Evolutionary conservation across 2,797 vertebrate genomes (phyloP).

Genomic region (Periparus ater): DNA sequence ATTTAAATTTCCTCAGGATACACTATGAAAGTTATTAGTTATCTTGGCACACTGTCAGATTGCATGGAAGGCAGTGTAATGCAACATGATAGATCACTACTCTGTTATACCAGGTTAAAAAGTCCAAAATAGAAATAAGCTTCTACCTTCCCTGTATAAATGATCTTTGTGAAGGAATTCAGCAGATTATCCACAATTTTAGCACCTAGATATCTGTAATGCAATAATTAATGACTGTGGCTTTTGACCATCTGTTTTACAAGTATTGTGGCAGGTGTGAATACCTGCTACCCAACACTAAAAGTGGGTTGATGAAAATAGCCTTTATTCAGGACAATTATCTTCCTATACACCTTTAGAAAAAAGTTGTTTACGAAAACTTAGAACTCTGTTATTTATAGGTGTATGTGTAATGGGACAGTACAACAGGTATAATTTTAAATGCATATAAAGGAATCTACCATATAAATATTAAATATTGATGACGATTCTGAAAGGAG

Average conservation of each 20-base stretch:
- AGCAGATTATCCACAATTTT: slow-evolving; percentile 52
- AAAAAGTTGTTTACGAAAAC: not conserved
- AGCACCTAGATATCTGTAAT: slow-evolving; percentile 34
- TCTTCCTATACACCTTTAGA: not conserved
- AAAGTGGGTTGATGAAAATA: not conserved
- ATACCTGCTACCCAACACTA: not conserved
- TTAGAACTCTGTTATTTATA: not conserved
- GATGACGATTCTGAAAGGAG: not conserved
- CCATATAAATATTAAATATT: not conserved
- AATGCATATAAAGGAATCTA: not conserved
- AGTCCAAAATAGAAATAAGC: not conserved
- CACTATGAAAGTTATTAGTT: not conserved
- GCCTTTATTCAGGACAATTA: not conserved
- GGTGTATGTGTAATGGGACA: not conserved
- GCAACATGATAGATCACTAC: not conserved
- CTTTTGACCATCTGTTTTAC: slow-evolving; percentile 68
- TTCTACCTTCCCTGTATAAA: not conserved
- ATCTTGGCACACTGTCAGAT: not conserved
- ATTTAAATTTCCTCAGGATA: slow-evolving; percentile 7
- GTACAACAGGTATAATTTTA: not conserved
- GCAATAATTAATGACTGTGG: slow-evolving; percentile 62
- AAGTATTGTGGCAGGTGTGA: not conserved
- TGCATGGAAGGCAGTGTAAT: not conserved
- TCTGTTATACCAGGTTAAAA: not conserved
- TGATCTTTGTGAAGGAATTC: slow-evolving; percentile 1